Evolutionary conservation across 1,140 invertebrate species (phyloP).

Genomic region (Uloborus diversus): DNA sequence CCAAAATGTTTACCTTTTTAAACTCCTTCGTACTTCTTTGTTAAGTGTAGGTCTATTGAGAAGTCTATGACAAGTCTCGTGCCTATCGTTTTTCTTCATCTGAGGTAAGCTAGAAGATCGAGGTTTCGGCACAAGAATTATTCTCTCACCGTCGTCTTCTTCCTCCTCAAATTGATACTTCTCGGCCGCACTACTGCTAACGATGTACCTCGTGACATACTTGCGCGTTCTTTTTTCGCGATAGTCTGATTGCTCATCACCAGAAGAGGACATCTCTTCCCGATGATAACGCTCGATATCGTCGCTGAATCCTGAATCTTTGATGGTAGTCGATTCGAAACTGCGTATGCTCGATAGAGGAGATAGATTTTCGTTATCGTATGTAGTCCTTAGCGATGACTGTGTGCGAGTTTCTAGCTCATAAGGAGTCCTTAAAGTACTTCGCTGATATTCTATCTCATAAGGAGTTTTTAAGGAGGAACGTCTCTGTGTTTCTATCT

Average conservation of each 20-base stretch:
- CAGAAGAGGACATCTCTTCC: not conserved
- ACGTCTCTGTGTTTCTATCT: no score
- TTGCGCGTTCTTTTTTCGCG: not conserved
- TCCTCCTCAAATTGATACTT: conserved; percentile 38
- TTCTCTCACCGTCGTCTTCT: conserved; percentile 12
- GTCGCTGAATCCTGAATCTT: conserved; percentile 56
- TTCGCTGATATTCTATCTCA: no score
- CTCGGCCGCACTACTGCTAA: conserved; percentile 44
- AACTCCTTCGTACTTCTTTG: conserved; percentile 45
- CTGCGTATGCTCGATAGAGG: conserved; percentile 51
- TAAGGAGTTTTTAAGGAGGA: no score
- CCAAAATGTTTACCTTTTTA: conserved; percentile 42
- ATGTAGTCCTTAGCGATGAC: not conserved
- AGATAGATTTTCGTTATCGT: conserved; percentile 34
- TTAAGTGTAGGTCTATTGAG: conserved; percentile 45
- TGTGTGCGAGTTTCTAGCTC: not conserved
- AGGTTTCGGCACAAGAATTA: not conserved
- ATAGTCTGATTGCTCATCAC: not conserved
- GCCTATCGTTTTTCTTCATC: conserved; percentile 19
- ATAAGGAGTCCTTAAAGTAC: no score
- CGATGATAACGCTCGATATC: conserved; percentile 31
- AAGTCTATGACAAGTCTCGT: conserved; percentile 18
- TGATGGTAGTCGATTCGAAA: conserved; percentile 49
- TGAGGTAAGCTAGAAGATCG: conserved; percentile 45
- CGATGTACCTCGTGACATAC: conserved; percentile 14